phyloP scores from a whole-genome alignment of 1,140 invertebrate genomes.

The Condylostylus longicornis region DNA sequence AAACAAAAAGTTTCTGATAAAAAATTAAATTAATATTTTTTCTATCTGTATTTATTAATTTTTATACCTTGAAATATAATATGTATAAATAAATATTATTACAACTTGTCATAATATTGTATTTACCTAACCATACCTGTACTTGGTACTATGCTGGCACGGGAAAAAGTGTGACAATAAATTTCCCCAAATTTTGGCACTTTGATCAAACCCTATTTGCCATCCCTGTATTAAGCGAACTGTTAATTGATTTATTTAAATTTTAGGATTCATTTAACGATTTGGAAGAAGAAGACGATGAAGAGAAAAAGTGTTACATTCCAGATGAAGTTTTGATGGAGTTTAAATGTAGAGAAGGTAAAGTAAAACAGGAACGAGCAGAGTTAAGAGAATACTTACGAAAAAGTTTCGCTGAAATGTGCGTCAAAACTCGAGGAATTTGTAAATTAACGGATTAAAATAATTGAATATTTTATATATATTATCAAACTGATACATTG shows the following conservation, averaged over 20 bases:
- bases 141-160: too few species aligned
- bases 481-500: too few species aligned
- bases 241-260: not conserved
- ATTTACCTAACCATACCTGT: too few species aligned
- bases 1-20: too few species aligned
- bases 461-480: slow-evolving; percentile 1
- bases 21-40: too few species aligned
- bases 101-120: too few species aligned
- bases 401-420: slow-evolving; percentile 66
- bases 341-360: slow-evolving; percentile 42
- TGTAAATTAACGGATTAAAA: not conserved
- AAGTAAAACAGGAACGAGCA: slow-evolving; percentile 61
- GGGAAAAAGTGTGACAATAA: too few species aligned
- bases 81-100: too few species aligned
- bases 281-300: slow-evolving; percentile 57
- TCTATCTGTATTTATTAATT: too few species aligned
- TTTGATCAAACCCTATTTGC: not conserved
- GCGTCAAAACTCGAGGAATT: slow-evolving; percentile 37
- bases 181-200: slow-evolving; percentile 12
- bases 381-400: slow-evolving; percentile 65
- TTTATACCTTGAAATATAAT: too few species aligned
- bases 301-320: slow-evolving; percentile 61
- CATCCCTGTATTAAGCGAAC: not conserved
- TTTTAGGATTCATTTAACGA: slow-evolving; percentile 19
- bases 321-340: slow-evolving; percentile 69